phyloP scores from a whole-genome alignment of 2,113 vertebrate species.

The Lycaon pictus region DNA sequence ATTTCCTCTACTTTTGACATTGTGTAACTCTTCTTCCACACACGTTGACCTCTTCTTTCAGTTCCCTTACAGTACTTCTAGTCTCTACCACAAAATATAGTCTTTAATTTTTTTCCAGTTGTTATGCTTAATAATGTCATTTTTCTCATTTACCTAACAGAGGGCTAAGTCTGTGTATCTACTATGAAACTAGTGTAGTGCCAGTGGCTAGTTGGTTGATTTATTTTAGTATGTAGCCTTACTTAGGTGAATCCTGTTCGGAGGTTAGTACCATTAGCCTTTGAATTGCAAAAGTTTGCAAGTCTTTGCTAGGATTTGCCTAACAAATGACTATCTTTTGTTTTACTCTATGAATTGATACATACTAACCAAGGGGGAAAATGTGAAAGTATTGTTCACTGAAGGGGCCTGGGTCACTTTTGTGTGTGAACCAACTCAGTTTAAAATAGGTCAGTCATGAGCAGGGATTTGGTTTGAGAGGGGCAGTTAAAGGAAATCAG shows the following conservation, averaged over 20 bases:
- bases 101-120: slow-evolving; percentile 18
- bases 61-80: slow-evolving; percentile 17
- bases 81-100: not conserved
- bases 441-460: slow-evolving; percentile 37
- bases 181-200: not conserved
- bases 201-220: not conserved
- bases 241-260: not conserved
- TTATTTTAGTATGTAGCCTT: not conserved
- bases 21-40: not conserved
- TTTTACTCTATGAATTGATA: slow-evolving; percentile 10
- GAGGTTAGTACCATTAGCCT: not conserved
- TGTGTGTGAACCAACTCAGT: not conserved
- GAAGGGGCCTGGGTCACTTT: not conserved
- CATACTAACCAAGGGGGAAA: not conserved
- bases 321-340: not conserved
- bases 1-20: not conserved
- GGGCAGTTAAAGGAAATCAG: not conserved
- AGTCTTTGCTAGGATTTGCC: not conserved
- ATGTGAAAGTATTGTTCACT: not conserved
- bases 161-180: not conserved
- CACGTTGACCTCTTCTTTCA: not conserved
- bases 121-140: not conserved
- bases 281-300: not conserved
- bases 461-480: not conserved
- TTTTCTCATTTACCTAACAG: not conserved